phyloP scores from a whole-genome alignment of 92 coral and sea anemone genomes.

The Epizoanthus scotinus region DNA sequence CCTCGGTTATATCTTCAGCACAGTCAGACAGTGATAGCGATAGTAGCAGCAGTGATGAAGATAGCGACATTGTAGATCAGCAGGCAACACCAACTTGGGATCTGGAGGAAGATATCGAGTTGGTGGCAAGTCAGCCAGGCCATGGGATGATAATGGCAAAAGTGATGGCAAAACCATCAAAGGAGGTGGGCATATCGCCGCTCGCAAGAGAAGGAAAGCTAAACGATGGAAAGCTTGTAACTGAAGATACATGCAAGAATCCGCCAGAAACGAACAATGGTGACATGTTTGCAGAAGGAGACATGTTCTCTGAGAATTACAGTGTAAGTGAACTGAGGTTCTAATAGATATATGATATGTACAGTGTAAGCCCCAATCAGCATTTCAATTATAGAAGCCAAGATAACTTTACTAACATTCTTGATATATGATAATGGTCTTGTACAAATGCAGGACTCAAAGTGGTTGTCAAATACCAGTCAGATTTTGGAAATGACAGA shows the following conservation, averaged over 20 bases:
- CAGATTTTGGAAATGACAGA: too few species aligned
- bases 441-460: too few species aligned
- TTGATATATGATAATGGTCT: too few species aligned
- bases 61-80: constrained; percentile 73
- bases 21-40: constrained; percentile 69
- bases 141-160: constrained; percentile 6
- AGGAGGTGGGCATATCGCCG: constrained; percentile 21
- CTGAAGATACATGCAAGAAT: constrained; percentile 38
- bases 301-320: constrained; percentile 89
- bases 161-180: constrained; percentile 40
- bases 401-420: too few species aligned
- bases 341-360: too few species aligned
- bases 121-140: constrained; percentile 43
- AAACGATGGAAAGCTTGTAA: constrained; percentile 27
- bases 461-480: too few species aligned
- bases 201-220: constrained; percentile 12
- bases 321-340: constrained; percentile 58
- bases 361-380: too few species aligned
- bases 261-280: constrained; percentile 54
- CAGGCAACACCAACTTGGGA: constrained; percentile 81
- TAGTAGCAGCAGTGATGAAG: constrained; percentile 68
- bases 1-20: constrained; percentile 69
- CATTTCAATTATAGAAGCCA: too few species aligned
- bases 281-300: constrained; percentile 93
- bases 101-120: constrained; percentile 70